Base-by-base conservation (phyloP, 2,113 vertebrate genomes). In the Dipodomys spectabilis region DNA sequence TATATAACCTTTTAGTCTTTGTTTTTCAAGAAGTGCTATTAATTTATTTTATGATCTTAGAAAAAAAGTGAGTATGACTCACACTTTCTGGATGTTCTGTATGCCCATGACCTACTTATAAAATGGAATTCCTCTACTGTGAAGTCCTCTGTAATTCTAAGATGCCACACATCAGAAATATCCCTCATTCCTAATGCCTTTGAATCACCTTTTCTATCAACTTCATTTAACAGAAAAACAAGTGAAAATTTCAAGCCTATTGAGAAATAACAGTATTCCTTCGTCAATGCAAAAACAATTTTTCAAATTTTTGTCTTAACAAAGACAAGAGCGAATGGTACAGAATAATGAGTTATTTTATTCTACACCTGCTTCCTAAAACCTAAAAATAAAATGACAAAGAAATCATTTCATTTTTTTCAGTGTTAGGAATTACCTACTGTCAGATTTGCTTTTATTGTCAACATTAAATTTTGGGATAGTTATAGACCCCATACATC, bases 141-240 rank as follows among this genome's bases (percentile, higher is more conserved):
- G n/a, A 5, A 25, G 67, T 4, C 35, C 27, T 92, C 28, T 91
- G 45, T 45, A 64, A 57, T 57, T 57, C 53, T 57, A 16, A 57
- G 53, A 57, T 16, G 53, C 15, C 53, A 18, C 6, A 30, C 0
- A 5, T 1, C 73, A 8, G 78, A 57, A 71, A 77, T 23, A 13
- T 0, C 8, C 6, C 25, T 90, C 92, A 64, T 96, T 90, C 93
- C 62, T 64, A 93, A 94, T 86, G 95, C 30, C 84, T 78, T 68
- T 13, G 60, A 53, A 12, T 69, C 28, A 84, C 65, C n/a, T 84
- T 84, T 86, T 95, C 28, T 67, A 25, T 94, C 83, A 90, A 3
- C 93, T 94, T 92, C 92, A 94, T 86, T 94, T 92, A 84, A 86
- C 91, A 75, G 84, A 91, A 86, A 74, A n/a, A 78, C 65, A 95